Percentiles rank a stretch among this genome's conserved stretches.
Evolutionary conservation across 2,888 invertebrate genomes (phyloP).

Genomic region (Euphydryas editha): DNA sequence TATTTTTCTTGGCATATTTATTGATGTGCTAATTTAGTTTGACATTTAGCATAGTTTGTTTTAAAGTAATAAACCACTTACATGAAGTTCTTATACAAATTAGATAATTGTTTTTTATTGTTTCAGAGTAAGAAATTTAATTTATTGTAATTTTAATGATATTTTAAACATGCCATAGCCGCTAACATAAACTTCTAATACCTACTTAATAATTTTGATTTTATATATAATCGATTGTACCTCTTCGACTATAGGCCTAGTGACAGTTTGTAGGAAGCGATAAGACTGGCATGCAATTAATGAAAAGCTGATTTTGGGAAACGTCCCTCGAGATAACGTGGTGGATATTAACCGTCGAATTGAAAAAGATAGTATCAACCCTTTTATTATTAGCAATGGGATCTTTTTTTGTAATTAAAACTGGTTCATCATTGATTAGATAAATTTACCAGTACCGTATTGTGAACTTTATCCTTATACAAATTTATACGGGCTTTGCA

Average conservation of each 20-base stretch:
- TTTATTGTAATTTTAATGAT: background rate
- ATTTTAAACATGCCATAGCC: too few species aligned
- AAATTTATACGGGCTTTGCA: background rate
- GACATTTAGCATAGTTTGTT: too few species aligned
- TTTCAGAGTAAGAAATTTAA: too few species aligned
- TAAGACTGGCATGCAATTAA: slow-evolving; percentile 73
- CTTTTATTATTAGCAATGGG: slow-evolving; percentile 53
- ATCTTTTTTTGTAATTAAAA: background rate
- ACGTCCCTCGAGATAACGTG: slow-evolving; percentile 64
- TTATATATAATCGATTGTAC: slow-evolving; percentile 38
- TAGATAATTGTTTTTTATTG: too few species aligned
- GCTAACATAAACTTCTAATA: too few species aligned
- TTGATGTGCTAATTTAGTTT: too few species aligned
- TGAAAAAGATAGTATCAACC: slow-evolving; percentile 60
- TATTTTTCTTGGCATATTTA: too few species aligned
- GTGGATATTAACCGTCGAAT: slow-evolving; percentile 55
- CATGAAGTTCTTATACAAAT: too few species aligned
- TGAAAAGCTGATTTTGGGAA: slow-evolving; percentile 73
- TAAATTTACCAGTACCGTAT: background rate
- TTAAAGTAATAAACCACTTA: too few species aligned
- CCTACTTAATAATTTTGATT: background rate
- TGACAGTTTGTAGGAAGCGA: slow-evolving; percentile 52
- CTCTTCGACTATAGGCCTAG: slow-evolving; percentile 22
- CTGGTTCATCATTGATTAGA: background rate
- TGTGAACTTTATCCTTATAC: too few species aligned